These are phyloP conservation scores for Brachionus asplanchnoidis DNA, from an alignment of 1,140 invertebrate species.

Conservation along the genomic window DNA sequence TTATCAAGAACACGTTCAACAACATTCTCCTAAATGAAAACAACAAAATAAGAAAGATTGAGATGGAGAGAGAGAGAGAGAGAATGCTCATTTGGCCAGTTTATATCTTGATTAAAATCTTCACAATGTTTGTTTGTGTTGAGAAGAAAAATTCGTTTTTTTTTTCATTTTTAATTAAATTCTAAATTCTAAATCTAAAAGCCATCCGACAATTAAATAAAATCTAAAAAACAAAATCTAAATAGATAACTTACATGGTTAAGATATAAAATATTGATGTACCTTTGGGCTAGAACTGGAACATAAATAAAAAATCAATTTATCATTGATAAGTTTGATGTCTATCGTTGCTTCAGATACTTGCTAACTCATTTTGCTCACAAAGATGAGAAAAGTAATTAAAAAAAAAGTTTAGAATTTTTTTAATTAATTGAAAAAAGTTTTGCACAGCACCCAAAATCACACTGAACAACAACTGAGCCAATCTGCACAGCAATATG, in stretches of 20 bases:
- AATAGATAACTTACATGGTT: neutral
- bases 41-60: neutral
- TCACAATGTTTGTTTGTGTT: neutral
- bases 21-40: neutral
- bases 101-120: neutral
- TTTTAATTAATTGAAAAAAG: too few species aligned
- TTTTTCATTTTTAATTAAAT: neutral
- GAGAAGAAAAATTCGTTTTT: neutral
- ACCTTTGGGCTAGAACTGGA: conserved; percentile 34
- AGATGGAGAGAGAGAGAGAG: neutral
- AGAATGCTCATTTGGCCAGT: neutral
- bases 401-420: neutral
- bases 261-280: neutral
- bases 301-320: conserved; percentile 29
- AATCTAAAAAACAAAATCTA: neutral
- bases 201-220: neutral
- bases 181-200: neutral
- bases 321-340: conserved; percentile 15
- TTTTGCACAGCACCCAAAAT: too few species aligned
- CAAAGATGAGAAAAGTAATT: neutral
- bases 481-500: too few species aligned
- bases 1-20: neutral
- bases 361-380: neutral
- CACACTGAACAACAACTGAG: too few species aligned
- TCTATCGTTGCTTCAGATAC: neutral